These are phyloP conservation scores for Mythimna impura DNA, from an alignment of 2,888 invertebrate genomes.

Conservation along the genomic window DNA sequence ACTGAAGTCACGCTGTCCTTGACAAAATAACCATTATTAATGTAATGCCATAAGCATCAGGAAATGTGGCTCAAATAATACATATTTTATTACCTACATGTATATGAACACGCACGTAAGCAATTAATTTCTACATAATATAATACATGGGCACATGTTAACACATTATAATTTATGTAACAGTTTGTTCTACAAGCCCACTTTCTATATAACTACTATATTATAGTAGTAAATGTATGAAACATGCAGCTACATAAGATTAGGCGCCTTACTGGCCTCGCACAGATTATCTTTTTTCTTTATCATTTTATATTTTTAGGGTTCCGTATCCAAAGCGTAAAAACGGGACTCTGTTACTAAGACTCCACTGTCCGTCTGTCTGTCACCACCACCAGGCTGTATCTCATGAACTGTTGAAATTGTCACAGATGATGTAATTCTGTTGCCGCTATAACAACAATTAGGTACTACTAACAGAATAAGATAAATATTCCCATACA, in stretches of 20 bases:
- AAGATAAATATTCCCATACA: no score
- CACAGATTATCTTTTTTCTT: no score
- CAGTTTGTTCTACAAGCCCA: neutral
- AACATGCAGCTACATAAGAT: neutral
- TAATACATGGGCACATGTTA: neutral
- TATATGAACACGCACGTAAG: constrained; percentile 26
- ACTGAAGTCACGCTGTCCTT: neutral
- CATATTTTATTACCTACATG: constrained; percentile 12
- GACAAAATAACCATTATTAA: neutral
- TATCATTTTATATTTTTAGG: no score
- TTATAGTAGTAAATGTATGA: neutral
- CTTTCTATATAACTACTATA: constrained; percentile 4
- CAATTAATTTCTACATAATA: constrained; percentile 24
- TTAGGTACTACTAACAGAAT: no score
- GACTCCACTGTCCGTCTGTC: no score
- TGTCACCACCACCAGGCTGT: no score
- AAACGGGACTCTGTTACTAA: no score
- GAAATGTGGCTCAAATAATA: constrained; percentile 19
- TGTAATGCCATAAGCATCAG: neutral
- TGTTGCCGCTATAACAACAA: no score
- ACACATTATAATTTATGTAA: constrained; percentile 17
- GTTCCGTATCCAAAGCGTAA: no score
- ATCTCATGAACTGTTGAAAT: no score
- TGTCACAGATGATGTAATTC: no score
- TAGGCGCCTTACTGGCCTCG: no score